Base-by-base conservation (phyloP, 92 coral and sea anemone genomes). In the Ricordea florida region DNA sequence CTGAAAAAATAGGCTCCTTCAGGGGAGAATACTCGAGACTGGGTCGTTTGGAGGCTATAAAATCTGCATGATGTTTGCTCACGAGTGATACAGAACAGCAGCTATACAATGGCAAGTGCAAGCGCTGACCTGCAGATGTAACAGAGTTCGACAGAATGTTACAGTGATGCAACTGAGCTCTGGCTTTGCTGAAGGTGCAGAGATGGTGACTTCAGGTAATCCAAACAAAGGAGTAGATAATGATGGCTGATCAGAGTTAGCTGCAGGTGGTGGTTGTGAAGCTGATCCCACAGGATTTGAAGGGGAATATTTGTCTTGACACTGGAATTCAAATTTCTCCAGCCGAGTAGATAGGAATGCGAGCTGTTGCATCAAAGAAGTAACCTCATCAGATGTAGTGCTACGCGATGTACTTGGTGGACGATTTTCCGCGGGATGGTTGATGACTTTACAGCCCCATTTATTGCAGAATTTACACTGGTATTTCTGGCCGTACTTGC, bases 11-110 rank as follows among this genome's bases (percentile, higher is more conserved):
- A 17, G 72, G 80, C 13, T 57, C 40, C 25, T 58, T 40, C 1
- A 80, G 79, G 30, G 55, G 18, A 35, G 52, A 41, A 34, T 40
- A 67, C 62, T 80, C 57, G 36, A 80, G 62, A 14, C 69, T 38
- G 6, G 79, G 30, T 6, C 72, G 45, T 28, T 58, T 68, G 8
- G 85, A 69, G 21, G 70, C 79, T 8, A 69, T 36, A 15, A 41
- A 34, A 49, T 51, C 79, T 32, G 85, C 85, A 58, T 79, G 79
- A 9, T 31, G 13, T 46, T 70, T 41, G 52, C 85, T 69, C 45
- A 79, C 79, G 16, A 81, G 81, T 25, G 81, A 81, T 26, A 70
- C 80, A n/a, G 86, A 80, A 37, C 86, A 80, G 60, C 73, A 80
- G 25, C 80, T 80, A 49, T 68, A 61, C 55, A 79, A 32, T 15